phyloP scores from a whole-genome alignment of 2,113 vertebrate species.

The Ophiodon elongatus region DNA sequence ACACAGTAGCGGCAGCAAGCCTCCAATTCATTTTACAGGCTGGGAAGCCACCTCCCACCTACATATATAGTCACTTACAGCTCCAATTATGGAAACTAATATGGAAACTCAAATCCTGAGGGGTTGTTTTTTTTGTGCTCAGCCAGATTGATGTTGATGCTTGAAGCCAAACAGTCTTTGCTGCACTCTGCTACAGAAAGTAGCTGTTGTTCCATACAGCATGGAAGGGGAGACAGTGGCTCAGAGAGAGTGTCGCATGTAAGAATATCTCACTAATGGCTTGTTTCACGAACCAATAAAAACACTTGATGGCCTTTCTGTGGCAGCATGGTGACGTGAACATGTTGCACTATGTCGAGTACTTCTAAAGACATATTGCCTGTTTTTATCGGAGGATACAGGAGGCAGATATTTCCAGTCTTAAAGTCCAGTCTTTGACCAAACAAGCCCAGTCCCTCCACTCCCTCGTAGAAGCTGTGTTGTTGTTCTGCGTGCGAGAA shows the following conservation, averaged over 20 bases:
- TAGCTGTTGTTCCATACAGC: constrained; percentile 15
- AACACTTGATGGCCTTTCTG: background rate
- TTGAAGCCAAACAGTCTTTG: constrained; percentile 24
- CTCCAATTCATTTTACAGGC: constrained; percentile 57
- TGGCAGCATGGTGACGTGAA: background rate
- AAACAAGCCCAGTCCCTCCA: constrained; percentile 28
- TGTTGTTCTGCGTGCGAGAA: constrained; percentile 53
- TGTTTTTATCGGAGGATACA: constrained; percentile 11
- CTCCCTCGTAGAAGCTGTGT: constrained; percentile 17
- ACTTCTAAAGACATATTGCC: background rate
- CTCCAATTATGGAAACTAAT: constrained; percentile 60
- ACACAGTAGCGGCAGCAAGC: constrained; percentile 44
- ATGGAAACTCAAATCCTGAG: constrained; percentile 59
- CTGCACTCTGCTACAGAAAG: constrained; percentile 32
- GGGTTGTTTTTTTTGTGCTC: constrained; percentile 49
- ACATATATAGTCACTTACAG: constrained; percentile 32
- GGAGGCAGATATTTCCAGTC: constrained; percentile 44
- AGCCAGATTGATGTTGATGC: constrained; percentile 37
- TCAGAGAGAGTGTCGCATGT: constrained; percentile 1
- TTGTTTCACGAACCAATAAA: constrained; percentile 8
- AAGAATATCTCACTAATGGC: background rate
- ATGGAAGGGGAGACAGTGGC: constrained; percentile 4
- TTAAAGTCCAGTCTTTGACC: background rate
- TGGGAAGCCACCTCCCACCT: constrained; percentile 49
- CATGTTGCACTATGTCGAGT: background rate